Base-by-base conservation (phyloP, 2,888 invertebrate genomes). In the Leucania comma region DNA sequence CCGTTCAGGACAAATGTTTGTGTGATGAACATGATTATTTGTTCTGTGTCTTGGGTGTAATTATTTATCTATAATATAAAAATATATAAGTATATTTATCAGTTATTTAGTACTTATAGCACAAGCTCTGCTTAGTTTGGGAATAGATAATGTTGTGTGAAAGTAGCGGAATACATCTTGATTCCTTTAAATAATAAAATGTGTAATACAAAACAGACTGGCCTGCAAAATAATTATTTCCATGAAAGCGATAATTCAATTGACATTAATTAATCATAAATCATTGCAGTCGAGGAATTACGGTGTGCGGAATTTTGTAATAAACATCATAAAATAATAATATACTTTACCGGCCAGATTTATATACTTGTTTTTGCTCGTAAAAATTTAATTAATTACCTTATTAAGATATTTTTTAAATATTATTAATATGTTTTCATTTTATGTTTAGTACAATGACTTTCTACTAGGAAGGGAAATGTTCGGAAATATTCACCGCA, bases 381-480 rank as follows among this genome's bases (percentile, higher is more conserved):
- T 50, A 65, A n/a, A 56, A 24, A 9, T n/a, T 24, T 22, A 3
- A 32, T 58, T 3, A 42, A 17, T 20, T 12, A 48, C 1, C 1
- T 22, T 63, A 2, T n/a, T 48, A 75, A 10, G 17, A 42, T 67
- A 42, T 14, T 67, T 14, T 42, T 67, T 20, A 57, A 63, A 42
- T 42, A 42, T 42, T 42, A 42, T 17, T 82, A 67, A 83, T 70
- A 74, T 74, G 51, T 78, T 86, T 90, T 84, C 83, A 80, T 86
- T 89, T 88, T 87, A 83, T 88, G 81, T 91, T 89, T 87, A 95
- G 95, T 95, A 92, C 91, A 95, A 93, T 93, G 95, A 95, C 88
- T 95, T 92, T 87, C 92, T 94, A 79, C 90, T 95, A 88, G 94
- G 95, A 84, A 91, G 94, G 82, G 93, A 94, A 87, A 84, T 91